A percentile compares a stretch with the other conserved stretches of the same genome.
These are phyloP conservation scores for Phytoseiulus persimilis DNA, from an alignment of 2,888 invertebrate species.

Conservation along the genomic window DNA sequence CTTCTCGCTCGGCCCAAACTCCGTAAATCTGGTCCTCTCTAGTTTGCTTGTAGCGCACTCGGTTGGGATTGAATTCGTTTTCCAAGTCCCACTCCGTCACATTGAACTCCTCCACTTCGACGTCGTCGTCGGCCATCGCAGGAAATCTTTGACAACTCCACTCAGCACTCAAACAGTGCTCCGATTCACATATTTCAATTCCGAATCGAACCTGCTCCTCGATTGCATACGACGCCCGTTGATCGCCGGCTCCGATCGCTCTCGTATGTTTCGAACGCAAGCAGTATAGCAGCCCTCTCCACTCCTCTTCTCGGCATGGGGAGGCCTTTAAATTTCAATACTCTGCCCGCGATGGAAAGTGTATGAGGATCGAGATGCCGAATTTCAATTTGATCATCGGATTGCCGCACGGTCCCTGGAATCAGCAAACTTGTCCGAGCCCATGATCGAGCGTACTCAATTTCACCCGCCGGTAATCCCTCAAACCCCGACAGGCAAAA, in stretches of 20 bases:
- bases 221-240: no score
- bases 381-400: not conserved
- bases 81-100: constrained; percentile 87
- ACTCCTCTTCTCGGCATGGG: not conserved
- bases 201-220: no score
- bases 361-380: not conserved
- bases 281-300: not conserved
- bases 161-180: no score
- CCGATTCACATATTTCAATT: no score
- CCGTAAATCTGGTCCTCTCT: constrained; percentile 91
- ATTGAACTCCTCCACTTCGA: constrained; percentile 87
- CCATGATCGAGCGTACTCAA: no score
- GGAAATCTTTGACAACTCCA: no score
- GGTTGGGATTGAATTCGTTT: constrained; percentile 74
- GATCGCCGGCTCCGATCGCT: not conserved
- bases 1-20: constrained; percentile 70
- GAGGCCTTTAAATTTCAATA: not conserved
- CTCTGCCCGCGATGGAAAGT: not conserved
- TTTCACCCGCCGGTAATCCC: no score
- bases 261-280: not conserved
- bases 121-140: constrained; percentile 60
- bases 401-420: not conserved
- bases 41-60: constrained; percentile 59
- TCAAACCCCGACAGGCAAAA: not conserved
- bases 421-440: not conserved